Percentiles rank a stretch among this genome's conserved stretches.
phyloP scores from a whole-genome alignment of 2,113 vertebrate genomes.

The Eulemur macaco region DNA sequence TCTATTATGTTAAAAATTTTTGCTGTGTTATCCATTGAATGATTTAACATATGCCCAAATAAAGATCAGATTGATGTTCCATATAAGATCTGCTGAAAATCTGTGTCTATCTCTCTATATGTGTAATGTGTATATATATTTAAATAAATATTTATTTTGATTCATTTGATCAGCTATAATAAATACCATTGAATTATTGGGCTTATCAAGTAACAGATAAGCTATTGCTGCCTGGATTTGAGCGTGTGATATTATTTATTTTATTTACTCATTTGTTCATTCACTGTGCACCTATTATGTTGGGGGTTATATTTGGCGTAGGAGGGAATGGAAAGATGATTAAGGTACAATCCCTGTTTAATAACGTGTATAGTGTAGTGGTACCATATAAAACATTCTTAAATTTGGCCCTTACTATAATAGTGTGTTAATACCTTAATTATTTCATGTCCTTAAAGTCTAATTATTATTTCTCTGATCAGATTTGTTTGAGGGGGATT shows the following conservation, averaged over 20 bases:
- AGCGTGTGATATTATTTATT: conserved; percentile 11
- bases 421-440: neutral
- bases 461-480: neutral
- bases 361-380: neutral
- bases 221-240: neutral
- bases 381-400: neutral
- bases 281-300: neutral
- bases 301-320: neutral
- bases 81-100: neutral
- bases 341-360: neutral
- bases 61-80: conserved; percentile 13
- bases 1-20: neutral
- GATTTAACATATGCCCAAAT: neutral
- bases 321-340: neutral
- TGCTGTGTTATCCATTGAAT: neutral
- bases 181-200: neutral
- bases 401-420: neutral
- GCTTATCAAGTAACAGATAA: neutral
- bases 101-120: neutral
- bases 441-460: neutral
- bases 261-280: neutral
- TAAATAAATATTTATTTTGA: neutral
- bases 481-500: neutral
- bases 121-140: neutral
- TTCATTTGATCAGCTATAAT: neutral